Evolutionary conservation across 1,140 invertebrate species (phyloP), one percentile per base, ranked within the genome.

Genomic region (Leucophenga varia): DNA sequence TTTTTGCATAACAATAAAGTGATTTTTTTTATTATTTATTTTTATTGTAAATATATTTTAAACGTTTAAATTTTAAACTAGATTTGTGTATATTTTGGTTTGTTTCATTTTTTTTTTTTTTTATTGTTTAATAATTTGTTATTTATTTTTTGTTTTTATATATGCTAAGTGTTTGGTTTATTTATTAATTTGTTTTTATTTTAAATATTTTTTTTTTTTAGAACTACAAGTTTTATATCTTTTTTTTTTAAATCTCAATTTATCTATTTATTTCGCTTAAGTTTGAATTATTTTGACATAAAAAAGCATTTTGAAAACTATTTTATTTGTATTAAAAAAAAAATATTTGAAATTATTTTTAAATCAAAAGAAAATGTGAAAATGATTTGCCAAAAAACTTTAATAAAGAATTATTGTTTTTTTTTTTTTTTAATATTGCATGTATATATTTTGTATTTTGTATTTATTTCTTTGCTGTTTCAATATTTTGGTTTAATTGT

Each of bases 1-100:
- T 59, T 65, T 67, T 63, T 65, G 61, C 64, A 25, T 6, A 59
- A 65, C 59, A 65, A 67, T 67, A 59, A 61, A 5, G 5, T 63
- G 63, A 61, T 59, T 47, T 53, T 59, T 56, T 36, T 47, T 37
- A 52, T n/a, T 9, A n/a, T 34, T 34, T 34, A 8, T 4, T 34
- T 34, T 34, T 14, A 5, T 34, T 34, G 8, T 34, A n/a, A n/a
- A 59, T 55, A 59, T 28, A 28, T 12, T 28, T 28, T 28, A 28
- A 28, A 7, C 32, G 32, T n/a, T n/a, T n/a, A n/a, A 17, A 9
- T 35, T 44, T 13, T 36, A 44, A 32, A 31, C 28, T 38, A 38
- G 36, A 21, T 39, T 28, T 41, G n/a, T 43, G 12, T 37, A 52
- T 52, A 48, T 54, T 31, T 40, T 55, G 17, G 19, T 49, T 20